Base-by-base conservation (phyloP, 2,888 invertebrate genomes). In the Caenorhabditis angaria region DNA sequence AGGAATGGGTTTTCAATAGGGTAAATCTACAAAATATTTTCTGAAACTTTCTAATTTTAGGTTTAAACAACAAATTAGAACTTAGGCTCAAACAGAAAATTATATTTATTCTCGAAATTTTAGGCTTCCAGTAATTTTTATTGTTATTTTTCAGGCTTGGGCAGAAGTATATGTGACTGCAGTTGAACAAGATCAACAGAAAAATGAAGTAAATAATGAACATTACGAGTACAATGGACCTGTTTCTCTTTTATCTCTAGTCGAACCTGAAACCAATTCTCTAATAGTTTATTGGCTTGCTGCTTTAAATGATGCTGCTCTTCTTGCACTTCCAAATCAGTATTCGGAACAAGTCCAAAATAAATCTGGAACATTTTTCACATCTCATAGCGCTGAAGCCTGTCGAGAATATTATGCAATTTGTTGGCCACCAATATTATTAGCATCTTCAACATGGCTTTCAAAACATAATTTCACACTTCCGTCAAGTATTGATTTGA, bases 321-420 rank as follows among this genome's bases (percentile, higher is more conserved):
- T 99, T 27, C 80, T 87, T 28, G 75, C 83, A 64, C 75, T 86
- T 48, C 83, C 84, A 12, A 24, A 68, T 5, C 96, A 97, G 89
- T 97, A 95, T 89, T 92, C 93, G 1, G 94, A 94, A 71, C 97
- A 97, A 88, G 90, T 99, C 66, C 95, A 95, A 0, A 93, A 94
- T 86, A 94, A 94, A 82, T 97, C 97, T 60, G 97, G 97, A 4
- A 94, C 97, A 20, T 99, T 99, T 89, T 99, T 97, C 89, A 95
- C 95, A 0, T 94, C 94, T 29, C 97, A 97, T 87, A 95, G 96
- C 0, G 94, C 94, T 84, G 96, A 97, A 59, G 83, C 81, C 8
- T 65, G 77, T 50, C 92, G 95, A 58, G 92, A 92, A 20, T 95
- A 97, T 88, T 99, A 99, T 89, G 91, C 92, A 24, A 91, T 92